Evolutionary conservation across 2,797 vertebrate genomes (phyloP), one percentile per base, ranked within the genome.

Genomic region (Rhinogobio ventralis): DNA sequence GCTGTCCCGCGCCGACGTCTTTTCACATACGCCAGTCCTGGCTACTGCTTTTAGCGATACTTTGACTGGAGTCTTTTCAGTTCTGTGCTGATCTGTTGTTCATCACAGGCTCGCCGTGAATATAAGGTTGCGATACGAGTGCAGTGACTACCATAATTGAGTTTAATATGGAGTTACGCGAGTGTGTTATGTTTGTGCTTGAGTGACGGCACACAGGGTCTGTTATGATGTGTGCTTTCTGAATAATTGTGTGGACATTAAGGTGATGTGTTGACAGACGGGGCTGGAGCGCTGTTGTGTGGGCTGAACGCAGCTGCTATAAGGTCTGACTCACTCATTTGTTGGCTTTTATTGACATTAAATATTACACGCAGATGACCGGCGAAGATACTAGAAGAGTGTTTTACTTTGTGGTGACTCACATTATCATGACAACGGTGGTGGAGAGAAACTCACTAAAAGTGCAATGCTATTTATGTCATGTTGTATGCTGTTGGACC

Each of bases 301-400:
- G 74, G 81, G 81, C 82, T 69, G 77, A 77, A 39, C 51, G 17
- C 69, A 36, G 64, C 71, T 69, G 71, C 74, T 69, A 53, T 69
- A 68, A 42, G 20, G 71, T 81, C 81, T 83, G 66, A 77, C 64
- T 80, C 86, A 85, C 66, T 81, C 68, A 60, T 81, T 72, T 42
- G 66, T 51, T 23, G n/a, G 36, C 36, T 46, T 74, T 75, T 83
- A 76, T 83, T 75, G 81, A 75, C 71, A 83, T 76, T 25, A 76
- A 83, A 83, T 76, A 83, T 83, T 64, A 67, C 81, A 55, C 30
- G 3, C 23, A 1, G 15, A 66, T 75, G 81, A 83, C 30, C 46
- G n/a, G 45, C 57, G 73, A 49, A 81, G 78, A 80, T 36, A n/a
- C 78, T 45, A 11, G 42, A 66, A 69, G 67, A 72, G 36, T 60